These are phyloP conservation scores for Malurus splendens DNA, from an alignment of 2,797 vertebrate genomes.

Conservation along the genomic window DNA sequence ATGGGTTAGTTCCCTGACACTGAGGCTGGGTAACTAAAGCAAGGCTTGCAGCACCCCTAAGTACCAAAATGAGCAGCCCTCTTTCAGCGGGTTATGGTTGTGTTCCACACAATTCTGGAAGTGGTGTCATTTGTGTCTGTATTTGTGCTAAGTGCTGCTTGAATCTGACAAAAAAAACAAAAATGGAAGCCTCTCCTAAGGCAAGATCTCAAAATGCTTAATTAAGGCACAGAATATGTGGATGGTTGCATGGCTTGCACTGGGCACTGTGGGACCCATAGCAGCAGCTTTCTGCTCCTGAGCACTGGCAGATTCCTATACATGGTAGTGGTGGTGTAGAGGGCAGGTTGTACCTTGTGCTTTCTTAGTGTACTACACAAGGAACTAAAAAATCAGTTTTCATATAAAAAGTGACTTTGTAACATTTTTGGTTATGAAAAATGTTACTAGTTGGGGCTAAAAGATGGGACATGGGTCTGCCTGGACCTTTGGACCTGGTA, in stretches of 20 bases:
- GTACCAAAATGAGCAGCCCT: not conserved
- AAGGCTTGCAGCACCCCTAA: not conserved
- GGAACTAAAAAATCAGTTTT: not conserved
- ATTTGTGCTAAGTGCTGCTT: not conserved
- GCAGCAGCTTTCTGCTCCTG: not conserved
- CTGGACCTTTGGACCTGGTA: not conserved
- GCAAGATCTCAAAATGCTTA: not conserved
- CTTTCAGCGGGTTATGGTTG: not conserved
- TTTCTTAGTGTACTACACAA: not conserved
- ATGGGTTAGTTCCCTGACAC: not conserved
- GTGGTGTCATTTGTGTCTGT: not conserved
- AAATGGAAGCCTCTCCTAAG: not conserved
- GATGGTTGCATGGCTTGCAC: fast-evolving
- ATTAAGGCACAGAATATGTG: not conserved
- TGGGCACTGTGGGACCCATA: fast-evolving
- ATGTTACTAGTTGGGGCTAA: not conserved
- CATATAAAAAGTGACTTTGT: not conserved
- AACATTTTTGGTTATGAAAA: not conserved
- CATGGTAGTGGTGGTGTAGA: fast-evolving
- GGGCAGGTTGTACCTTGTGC: not conserved
- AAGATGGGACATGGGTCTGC: not conserved
- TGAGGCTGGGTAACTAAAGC: not conserved
- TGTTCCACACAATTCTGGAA: not conserved
- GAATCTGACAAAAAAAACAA: not conserved
- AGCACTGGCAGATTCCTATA: not conserved